A percentile compares a stretch with the other conserved stretches of the same genome.
Evolutionary conservation across 2,797 vertebrate genomes (phyloP).

Genomic region (Phataginus tetradactyla): DNA sequence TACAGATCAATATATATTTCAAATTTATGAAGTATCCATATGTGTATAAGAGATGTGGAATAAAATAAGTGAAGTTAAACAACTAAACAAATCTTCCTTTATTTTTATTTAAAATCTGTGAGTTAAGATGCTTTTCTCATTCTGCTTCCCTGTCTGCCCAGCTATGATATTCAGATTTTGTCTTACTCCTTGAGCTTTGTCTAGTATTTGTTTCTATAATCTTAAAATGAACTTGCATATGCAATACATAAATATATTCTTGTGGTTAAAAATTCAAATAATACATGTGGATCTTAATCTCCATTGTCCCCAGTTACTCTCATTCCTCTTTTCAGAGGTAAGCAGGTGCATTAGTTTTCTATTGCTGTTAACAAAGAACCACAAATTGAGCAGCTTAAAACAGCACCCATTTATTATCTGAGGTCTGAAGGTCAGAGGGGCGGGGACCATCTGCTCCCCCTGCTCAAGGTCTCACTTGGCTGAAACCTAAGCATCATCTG

Average conservation of each 20-base stretch:
- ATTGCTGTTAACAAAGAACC: not conserved
- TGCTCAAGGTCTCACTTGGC: not conserved
- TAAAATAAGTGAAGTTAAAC: not conserved
- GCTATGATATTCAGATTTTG: not conserved
- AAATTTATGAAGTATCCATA: slow-evolving; percentile 7
- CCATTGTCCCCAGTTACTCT: not conserved
- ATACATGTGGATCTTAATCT: not conserved
- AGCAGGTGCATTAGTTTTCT: not conserved
- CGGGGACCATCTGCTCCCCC: not conserved
- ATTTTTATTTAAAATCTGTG: slow-evolving; percentile 26
- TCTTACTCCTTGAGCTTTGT: not conserved
- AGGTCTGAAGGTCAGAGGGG: not conserved
- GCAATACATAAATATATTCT: not conserved
- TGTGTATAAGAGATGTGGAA: slow-evolving; percentile 14
- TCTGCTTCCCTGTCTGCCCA: not conserved
- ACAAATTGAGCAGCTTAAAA: not conserved
- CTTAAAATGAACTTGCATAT: not conserved
- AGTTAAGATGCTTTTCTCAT: not conserved
- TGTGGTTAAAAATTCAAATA: not conserved
- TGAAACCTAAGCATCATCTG: rapidly evolving
- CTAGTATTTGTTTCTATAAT: not conserved
- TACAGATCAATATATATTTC: slow-evolving; percentile 60
- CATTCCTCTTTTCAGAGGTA: not conserved
- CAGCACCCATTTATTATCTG: not conserved
- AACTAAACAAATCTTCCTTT: not conserved